These are phyloP conservation scores for Xiphorhynchus elegans DNA, from an alignment of 2,113 vertebrate genomes.

Conservation along the genomic window DNA sequence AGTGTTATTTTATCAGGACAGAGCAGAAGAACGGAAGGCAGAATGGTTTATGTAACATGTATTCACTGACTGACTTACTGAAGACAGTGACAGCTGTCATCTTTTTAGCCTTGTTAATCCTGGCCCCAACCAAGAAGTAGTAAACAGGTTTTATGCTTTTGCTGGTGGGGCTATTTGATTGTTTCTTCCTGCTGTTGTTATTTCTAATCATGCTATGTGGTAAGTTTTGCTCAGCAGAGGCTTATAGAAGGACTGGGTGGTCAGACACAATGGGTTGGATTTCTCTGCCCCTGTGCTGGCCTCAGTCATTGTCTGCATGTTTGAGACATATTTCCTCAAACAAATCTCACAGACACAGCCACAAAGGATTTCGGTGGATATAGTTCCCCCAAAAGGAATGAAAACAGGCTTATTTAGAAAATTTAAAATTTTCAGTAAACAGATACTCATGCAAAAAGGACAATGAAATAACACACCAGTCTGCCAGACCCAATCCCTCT, in stretches of 20 bases:
- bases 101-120: not conserved
- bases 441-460: not conserved
- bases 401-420: not conserved
- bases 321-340: not conserved
- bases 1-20: not conserved
- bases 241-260: not conserved
- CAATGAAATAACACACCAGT: not conserved
- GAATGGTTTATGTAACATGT: rapidly evolving
- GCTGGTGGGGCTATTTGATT: not conserved
- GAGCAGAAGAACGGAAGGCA: not conserved
- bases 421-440: not conserved
- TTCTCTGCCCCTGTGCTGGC: not conserved
- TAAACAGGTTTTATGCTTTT: not conserved
- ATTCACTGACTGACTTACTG: not conserved
- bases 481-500: not conserved
- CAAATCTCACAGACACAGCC: not conserved
- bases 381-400: not conserved
- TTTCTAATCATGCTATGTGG: not conserved
- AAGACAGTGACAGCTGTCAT: not conserved
- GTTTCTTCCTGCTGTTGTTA: not conserved
- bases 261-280: not conserved
- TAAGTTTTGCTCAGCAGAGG: not conserved
- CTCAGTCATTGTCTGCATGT: not conserved
- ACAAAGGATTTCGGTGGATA: not conserved
- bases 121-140: not conserved